These are phyloP conservation scores for Pecten maximus DNA, from an alignment of 2,888 invertebrate genomes.

Conservation along the genomic window DNA sequence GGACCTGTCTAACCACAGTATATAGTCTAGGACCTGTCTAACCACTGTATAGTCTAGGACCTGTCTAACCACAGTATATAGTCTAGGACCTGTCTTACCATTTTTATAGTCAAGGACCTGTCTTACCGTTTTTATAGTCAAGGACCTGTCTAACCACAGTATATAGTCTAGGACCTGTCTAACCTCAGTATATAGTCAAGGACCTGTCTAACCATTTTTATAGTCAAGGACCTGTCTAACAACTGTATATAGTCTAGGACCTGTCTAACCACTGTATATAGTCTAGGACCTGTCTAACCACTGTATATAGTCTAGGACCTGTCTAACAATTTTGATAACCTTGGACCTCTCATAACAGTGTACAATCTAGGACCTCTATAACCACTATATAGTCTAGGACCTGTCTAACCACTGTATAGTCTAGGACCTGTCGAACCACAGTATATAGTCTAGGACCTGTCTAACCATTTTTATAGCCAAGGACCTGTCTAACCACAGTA, in stretches of 20 bases:
- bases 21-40: neutral
- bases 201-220: neutral
- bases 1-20: neutral
- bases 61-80: neutral
- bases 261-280: neutral
- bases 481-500: no score
- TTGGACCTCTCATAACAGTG: no score
- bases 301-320: neutral
- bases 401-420: neutral
- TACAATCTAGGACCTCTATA: no score
- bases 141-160: neutral
- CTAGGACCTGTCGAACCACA: neutral
- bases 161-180: no score
- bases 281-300: neutral
- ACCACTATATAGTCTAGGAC: neutral
- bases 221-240: neutral
- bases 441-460: neutral
- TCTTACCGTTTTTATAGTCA: no score
- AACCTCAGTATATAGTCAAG: neutral
- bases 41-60: neutral
- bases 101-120: neutral
- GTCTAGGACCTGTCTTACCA: neutral
- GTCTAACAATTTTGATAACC: neutral
- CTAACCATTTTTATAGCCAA: no score
- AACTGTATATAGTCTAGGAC: neutral